phyloP scores from a whole-genome alignment of 2,113 vertebrate species.

The Platanista minor region DNA sequence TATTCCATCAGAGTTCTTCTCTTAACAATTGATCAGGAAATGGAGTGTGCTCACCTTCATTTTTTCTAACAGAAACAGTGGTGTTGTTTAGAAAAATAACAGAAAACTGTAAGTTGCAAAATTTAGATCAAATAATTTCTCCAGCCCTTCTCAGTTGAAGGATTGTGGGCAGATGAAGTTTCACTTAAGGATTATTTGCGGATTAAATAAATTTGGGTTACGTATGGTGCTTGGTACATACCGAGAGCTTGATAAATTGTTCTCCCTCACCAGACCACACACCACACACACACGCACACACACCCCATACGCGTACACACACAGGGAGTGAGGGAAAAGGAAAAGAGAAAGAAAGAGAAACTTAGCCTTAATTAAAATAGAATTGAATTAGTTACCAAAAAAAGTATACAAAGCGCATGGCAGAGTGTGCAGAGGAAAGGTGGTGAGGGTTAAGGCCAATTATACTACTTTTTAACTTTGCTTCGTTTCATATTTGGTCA shows the following conservation, averaged over 20 bases:
- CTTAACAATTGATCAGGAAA: not conserved
- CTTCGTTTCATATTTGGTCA: not conserved
- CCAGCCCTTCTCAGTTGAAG: not conserved
- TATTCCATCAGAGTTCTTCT: not conserved
- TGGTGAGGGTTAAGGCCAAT: not conserved
- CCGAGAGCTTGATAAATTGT: not conserved
- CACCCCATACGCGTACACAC: accelerated
- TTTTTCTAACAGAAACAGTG: not conserved
- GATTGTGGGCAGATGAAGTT: not conserved
- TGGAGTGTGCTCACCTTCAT: not conserved
- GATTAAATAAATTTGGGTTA: not conserved
- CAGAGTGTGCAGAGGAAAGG: not conserved
- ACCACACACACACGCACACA: not conserved
- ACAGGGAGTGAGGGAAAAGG: accelerated
- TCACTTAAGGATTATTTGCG: not conserved
- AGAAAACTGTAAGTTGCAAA: not conserved
- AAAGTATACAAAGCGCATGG: not conserved
- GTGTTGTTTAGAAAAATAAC: not conserved
- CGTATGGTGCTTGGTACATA: not conserved
- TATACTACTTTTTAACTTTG: not conserved
- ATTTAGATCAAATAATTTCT: not conserved
- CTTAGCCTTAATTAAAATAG: not conserved
- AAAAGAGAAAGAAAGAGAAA: not conserved
- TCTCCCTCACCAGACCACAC: not conserved
- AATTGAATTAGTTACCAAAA: not conserved